Evolutionary conservation across 30 jellyfish, hydroid and myxozoan species (phyloP).

Genomic region (Aurelia sp.): DNA sequence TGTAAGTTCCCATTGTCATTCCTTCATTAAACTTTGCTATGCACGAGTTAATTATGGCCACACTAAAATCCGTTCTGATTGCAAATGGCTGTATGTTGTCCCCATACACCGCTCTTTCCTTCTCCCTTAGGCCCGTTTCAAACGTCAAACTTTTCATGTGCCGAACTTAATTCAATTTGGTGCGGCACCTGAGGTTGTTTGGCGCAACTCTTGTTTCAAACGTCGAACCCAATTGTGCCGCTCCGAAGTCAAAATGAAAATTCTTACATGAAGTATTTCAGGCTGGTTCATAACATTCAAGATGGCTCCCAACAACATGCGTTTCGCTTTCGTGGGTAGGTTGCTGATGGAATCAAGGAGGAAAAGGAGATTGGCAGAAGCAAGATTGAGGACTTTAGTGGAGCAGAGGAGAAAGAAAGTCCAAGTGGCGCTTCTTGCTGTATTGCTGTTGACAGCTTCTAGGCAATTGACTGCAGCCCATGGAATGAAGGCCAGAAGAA

Average conservation of each 20-base stretch:
- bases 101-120: slow-evolving; percentile 3
- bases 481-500: not conserved
- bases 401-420: not conserved
- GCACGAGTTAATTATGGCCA: too few relatives aligned
- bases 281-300: not conserved
- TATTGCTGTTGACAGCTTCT: slow-evolving; percentile 4
- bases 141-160: too few relatives aligned
- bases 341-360: too few relatives aligned
- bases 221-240: not conserved
- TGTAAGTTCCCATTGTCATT: too few relatives aligned
- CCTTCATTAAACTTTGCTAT: too few relatives aligned
- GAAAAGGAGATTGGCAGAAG: too few relatives aligned
- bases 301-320: slow-evolving; percentile 4
- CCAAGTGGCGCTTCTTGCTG: not conserved
- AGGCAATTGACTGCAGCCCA: not conserved
- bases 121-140: not conserved
- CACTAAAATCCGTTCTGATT: not conserved
- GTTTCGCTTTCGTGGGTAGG: not conserved
- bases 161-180: too few relatives aligned
- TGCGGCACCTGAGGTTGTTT: too few relatives aligned
- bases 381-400: too few relatives aligned
- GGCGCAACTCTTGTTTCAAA: too few relatives aligned
- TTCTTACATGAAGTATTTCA: slow-evolving; percentile 2
- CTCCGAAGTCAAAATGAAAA: not conserved
- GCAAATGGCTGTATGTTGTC: slow-evolving; percentile 19